Evolutionary conservation across 1,140 invertebrate species (phyloP), one percentile per base, ranked within the genome.

Genomic region (Oreohelix idahoensis): DNA sequence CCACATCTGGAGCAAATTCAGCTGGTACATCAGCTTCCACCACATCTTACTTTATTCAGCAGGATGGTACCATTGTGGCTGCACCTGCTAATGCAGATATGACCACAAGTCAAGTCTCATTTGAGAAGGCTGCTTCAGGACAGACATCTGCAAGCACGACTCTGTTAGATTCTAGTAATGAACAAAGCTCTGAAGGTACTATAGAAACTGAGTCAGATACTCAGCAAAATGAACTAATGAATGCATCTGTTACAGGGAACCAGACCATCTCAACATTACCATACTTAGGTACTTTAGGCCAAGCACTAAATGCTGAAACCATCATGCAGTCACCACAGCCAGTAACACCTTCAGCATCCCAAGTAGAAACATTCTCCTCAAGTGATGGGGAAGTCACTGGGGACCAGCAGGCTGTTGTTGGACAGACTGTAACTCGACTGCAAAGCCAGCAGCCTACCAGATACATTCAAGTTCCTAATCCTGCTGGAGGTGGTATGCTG

Each of bases 381-480:
- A 23, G 15, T 53, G 38, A 42, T 38, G 5, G 8, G n/a, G 63
- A 66, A 11, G 32, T 13, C 45, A 26, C 45, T 45, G 45, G n/a
- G 32, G 63, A 66, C 5, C 23, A 51, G 11, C 29, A 45, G 17
- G 39, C 8, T n/a, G 8, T n/a, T 74, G 38, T 4, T 74, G 26
- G 39, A 8, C 26, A n/a, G 26, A 29, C 49, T 51, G 45, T 53
- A 51, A 15, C 74, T 5, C n/a, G 2, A 0, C 8, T n/a, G 1
- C 74, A 45, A 15, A 35, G 39, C 23, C 74, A 76, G 29, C 74
- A 76, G 23, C 42, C 77, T 39, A 79, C 1, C 58, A 79, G 35
- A n/a, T 79, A 66, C 58, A 80, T 80, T 23, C 71, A 73, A 29
- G 73, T 82, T 45, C 80, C 80, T n/a, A 82, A 53, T 17, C 49